Conservation (phyloP, 2,113 vertebrate species). For the Eudyptes chrysolophus region DNA sequence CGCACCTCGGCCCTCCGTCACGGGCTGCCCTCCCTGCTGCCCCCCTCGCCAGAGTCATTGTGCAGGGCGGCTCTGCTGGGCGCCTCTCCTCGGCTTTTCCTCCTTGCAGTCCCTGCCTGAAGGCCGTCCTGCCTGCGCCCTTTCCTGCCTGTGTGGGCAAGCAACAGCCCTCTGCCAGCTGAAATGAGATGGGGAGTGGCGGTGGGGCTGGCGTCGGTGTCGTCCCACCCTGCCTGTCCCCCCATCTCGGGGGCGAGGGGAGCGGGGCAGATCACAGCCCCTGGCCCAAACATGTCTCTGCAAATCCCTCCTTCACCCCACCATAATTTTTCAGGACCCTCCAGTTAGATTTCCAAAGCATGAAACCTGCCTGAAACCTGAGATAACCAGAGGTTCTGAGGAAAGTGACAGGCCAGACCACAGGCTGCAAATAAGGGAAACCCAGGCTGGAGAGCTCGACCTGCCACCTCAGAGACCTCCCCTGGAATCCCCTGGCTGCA, state of each 20-base stretch:
- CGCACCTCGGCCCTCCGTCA: accelerated
- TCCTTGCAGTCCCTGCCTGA: not conserved
- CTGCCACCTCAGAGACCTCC: not conserved
- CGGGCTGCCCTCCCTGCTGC: not conserved
- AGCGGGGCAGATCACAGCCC: not conserved
- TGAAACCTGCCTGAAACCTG: not conserved
- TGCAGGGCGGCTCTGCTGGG: not conserved
- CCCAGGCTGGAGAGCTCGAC: not conserved
- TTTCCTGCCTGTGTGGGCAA: not conserved
- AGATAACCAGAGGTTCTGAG: not conserved
- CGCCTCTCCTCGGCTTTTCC: not conserved
- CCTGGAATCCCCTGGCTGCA: not conserved
- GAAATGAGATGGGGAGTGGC: not conserved
- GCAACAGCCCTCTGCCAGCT: not conserved
- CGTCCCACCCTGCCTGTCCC: not conserved
- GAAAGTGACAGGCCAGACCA: not conserved
- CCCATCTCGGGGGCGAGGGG: accelerated
- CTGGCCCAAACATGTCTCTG: not conserved
- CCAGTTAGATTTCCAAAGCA: not conserved
- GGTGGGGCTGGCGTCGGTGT: not conserved
- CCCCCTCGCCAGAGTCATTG: accelerated
- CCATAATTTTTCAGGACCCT: not conserved
- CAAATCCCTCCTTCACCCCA: not conserved
- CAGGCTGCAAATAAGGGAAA: not conserved
- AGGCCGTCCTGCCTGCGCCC: not conserved